These are phyloP conservation scores for Ptilonorhynchus violaceus DNA, from an alignment of 2,113 vertebrate genomes.

Conservation along the genomic window DNA sequence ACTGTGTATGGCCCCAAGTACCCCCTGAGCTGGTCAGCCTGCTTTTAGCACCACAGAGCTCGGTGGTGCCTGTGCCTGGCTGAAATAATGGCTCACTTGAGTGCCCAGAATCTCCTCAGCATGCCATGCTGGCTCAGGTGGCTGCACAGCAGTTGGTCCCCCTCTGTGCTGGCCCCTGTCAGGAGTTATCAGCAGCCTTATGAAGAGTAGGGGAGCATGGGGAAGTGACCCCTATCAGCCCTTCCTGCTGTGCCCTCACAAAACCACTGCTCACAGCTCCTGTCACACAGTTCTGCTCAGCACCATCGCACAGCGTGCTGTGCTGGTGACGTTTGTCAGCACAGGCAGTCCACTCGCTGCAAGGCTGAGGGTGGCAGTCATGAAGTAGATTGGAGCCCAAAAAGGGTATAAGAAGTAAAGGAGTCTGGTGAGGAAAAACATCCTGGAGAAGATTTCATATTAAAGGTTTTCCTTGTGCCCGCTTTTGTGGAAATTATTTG, in stretches of 20 bases:
- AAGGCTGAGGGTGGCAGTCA: neutral
- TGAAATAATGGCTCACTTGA: neutral
- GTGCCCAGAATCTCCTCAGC: neutral
- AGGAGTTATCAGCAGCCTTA: neutral
- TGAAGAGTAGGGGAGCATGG: accelerated
- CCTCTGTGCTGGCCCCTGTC: neutral
- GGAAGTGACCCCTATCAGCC: neutral
- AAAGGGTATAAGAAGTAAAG: neutral
- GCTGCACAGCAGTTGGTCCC: neutral
- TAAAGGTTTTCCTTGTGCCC: neutral
- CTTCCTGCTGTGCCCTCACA: neutral
- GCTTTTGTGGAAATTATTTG: neutral
- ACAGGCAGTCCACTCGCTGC: accelerated
- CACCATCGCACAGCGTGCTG: accelerated
- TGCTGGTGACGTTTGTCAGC: neutral
- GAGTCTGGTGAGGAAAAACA: neutral
- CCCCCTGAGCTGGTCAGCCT: neutral
- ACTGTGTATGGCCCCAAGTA: neutral
- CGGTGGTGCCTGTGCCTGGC: neutral
- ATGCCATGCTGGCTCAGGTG: neutral
- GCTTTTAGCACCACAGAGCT: neutral
- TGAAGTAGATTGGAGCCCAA: neutral
- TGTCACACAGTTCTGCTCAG: neutral
- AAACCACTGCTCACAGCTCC: neutral
- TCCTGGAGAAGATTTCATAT: neutral